Evolutionary conservation across 2,888 invertebrate genomes (phyloP).

Genomic region (Pediacus dermestoides): DNA sequence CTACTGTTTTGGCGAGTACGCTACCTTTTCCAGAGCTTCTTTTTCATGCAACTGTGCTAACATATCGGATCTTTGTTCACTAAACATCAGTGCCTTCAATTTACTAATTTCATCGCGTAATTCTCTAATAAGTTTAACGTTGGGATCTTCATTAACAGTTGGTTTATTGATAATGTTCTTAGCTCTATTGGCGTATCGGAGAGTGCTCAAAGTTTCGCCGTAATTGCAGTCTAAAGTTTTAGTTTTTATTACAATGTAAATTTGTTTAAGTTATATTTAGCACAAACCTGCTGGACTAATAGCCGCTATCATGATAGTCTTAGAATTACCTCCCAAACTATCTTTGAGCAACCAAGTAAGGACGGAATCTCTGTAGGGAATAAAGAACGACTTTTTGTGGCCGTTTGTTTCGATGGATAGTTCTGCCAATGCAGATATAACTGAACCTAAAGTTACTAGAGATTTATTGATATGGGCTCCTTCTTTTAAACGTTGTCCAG

Average conservation of each 20-base stretch:
- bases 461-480: conserved; percentile 91
- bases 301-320: conserved; percentile 88
- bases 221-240: conserved; percentile 70
- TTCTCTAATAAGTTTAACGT: conserved; percentile 82
- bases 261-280: neutral
- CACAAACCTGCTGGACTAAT: conserved; percentile 53
- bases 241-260: neutral
- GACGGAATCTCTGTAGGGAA: conserved; percentile 85
- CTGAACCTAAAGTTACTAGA: conserved; percentile 80
- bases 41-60: conserved; percentile 84
- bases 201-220: conserved; percentile 80
- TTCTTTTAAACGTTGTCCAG: conserved; percentile 84
- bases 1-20: neutral
- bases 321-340: conserved; percentile 84
- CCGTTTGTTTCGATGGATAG: conserved; percentile 48
- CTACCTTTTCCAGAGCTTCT: conserved; percentile 82
- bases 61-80: conserved; percentile 59
- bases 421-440: conserved; percentile 82
- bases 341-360: conserved; percentile 86
- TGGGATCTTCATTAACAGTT: conserved; percentile 85
- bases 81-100: conserved; percentile 69
- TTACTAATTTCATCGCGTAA: conserved; percentile 81
- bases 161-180: conserved; percentile 91
- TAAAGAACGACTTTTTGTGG: conserved; percentile 57
- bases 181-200: conserved; percentile 84